These are phyloP conservation scores for Heteromormyrus szaboi DNA, from an alignment of 2,797 vertebrate species.

Conservation along the genomic window DNA sequence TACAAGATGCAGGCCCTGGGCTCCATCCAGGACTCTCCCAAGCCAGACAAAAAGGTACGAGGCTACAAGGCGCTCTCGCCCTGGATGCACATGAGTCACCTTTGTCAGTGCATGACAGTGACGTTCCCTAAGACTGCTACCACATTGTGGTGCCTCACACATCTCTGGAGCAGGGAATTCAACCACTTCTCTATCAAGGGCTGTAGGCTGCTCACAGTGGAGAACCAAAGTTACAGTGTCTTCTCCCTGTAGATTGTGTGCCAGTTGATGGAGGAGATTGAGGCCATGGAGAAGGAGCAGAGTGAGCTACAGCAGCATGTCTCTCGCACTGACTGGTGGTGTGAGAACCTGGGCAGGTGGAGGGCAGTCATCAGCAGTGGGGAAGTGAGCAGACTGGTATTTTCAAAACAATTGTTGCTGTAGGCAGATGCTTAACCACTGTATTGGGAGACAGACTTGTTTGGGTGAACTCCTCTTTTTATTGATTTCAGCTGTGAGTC, in stretches of 20 bases:
- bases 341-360: constrained; percentile 92
- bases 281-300: constrained; percentile 85
- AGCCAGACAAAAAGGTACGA: constrained; percentile 72
- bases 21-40: constrained; percentile 72
- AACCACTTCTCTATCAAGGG: not conserved
- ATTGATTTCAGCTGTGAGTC: not conserved
- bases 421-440: not conserved
- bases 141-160: not conserved
- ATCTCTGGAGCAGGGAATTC: not conserved
- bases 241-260: constrained; percentile 70
- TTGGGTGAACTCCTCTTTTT: not conserved
- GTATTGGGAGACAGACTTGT: not conserved
- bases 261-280: constrained; percentile 91
- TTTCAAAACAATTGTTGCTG: not conserved
- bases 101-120: not conserved
- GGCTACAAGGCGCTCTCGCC: constrained; percentile 26
- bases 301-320: constrained; percentile 89
- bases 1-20: constrained; percentile 73
- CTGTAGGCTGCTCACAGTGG: not conserved
- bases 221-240: not conserved
- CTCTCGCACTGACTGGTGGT: constrained; percentile 92
- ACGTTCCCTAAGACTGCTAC: not conserved
- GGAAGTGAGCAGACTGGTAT: constrained; percentile 62
- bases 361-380: constrained; percentile 75
- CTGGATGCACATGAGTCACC: not conserved